Evolutionary conservation across 2,888 invertebrate genomes (phyloP).

Genomic region (Meghimatium bilineatum): DNA sequence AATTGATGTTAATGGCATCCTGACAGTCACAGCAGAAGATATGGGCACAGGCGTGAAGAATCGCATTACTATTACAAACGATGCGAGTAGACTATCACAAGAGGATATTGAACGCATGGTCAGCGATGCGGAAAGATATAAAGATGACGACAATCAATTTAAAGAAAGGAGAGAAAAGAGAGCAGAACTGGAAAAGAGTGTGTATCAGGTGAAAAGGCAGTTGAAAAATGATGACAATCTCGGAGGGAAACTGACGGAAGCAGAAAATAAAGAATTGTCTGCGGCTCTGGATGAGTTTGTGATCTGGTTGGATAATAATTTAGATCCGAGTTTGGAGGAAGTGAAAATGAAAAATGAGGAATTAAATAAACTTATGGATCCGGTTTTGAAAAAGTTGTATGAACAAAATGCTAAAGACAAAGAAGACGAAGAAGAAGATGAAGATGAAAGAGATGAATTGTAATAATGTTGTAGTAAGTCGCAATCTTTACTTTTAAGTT

Average conservation of each 20-base stretch:
- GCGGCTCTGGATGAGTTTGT: conserved; percentile 95
- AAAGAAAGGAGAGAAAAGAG: conserved; percentile 92
- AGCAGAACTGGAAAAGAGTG: conserved; percentile 95
- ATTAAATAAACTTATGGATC: conserved; percentile 95
- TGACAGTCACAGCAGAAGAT: conserved; percentile 92
- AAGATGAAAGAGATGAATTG: conserved; percentile 49
- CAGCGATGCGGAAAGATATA: conserved; percentile 98
- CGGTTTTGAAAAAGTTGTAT: conserved; percentile 96
- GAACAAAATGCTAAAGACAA: conserved; percentile 86
- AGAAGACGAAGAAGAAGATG: conserved; percentile 80
- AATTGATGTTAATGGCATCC: conserved; percentile 79
- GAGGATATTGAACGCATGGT: conserved; percentile 99
- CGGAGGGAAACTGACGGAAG: conserved; percentile 90
- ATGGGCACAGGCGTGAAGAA: conserved; percentile 99
- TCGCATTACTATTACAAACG: conserved; percentile 99
- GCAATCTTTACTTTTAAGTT: no score
- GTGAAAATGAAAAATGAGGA: conserved; percentile 96
- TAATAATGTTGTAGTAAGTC: no score
- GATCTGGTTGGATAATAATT: conserved; percentile 97
- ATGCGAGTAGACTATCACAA: conserved; percentile 96
- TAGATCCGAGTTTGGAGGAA: conserved; percentile 92
- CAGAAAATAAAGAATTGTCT: conserved; percentile 95
- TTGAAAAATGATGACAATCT: conserved; percentile 97
- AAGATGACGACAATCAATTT: conserved; percentile 96
- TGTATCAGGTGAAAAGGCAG: conserved; percentile 98